These are phyloP conservation scores for Pheosia gnoma DNA, from an alignment of 2,888 invertebrate species.

Conservation along the genomic window DNA sequence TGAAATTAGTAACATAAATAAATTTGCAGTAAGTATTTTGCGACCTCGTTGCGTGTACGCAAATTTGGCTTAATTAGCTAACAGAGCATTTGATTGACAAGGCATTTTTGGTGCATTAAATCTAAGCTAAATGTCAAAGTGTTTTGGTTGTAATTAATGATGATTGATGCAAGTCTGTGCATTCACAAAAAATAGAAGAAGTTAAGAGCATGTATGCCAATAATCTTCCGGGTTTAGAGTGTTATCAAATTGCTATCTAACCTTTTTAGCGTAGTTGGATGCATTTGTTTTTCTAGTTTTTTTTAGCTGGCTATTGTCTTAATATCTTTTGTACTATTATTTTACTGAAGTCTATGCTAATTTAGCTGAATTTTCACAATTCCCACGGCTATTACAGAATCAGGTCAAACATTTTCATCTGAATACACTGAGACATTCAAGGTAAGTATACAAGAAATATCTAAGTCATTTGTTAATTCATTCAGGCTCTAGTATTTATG, in stretches of 20 bases:
- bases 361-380: no score
- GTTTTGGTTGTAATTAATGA: not conserved
- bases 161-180: not conserved
- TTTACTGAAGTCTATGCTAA: no score
- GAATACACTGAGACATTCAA: not conserved
- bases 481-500: not conserved
- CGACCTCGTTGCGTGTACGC: not conserved
- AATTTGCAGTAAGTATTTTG: constrained; percentile 11
- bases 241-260: not conserved
- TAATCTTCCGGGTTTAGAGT: not conserved
- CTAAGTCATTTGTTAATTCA: not conserved
- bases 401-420: no score
- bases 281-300: no score
- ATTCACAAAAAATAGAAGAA: not conserved
- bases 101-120: not conserved
- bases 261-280: no score
- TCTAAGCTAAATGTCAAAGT: not conserved
- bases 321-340: no score
- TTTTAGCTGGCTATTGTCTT: no score
- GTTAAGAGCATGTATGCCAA: no score
- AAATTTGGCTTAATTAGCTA: not conserved
- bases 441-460: not conserved
- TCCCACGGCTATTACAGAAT: no score
- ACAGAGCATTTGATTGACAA: constrained; percentile 2
- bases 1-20: constrained; percentile 13